Conservation (phyloP, 2,797 vertebrate species). For the Nyctibius grandis region DNA sequence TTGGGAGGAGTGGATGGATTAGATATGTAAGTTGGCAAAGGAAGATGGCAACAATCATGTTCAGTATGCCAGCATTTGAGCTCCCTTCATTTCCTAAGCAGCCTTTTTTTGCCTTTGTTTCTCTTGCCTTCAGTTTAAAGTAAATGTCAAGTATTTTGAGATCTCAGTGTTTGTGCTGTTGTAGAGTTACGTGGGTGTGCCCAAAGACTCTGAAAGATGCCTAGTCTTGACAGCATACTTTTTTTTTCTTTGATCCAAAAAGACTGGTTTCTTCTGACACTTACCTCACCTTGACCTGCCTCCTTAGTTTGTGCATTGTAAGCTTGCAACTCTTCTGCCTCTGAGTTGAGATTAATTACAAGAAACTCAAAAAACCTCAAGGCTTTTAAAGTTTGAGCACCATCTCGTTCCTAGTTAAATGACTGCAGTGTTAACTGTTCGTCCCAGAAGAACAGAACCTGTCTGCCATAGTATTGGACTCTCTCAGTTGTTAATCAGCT, state of each 20-base stretch:
- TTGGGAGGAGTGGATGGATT: background rate
- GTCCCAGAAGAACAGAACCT: background rate
- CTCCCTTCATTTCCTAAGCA: background rate
- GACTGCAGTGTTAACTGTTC: background rate
- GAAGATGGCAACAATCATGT: background rate
- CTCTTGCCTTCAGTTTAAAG: background rate
- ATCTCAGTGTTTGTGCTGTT: background rate
- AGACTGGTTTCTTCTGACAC: background rate
- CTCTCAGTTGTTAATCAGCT: background rate
- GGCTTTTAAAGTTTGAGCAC: background rate
- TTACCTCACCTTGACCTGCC: background rate
- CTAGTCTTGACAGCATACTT: background rate
- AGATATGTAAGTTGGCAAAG: background rate
- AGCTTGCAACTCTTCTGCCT: background rate
- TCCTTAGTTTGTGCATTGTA: background rate
- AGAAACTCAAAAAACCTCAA: background rate
- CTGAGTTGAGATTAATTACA: background rate
- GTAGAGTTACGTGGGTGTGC: background rate
- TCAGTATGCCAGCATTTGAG: background rate
- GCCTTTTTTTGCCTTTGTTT: background rate
- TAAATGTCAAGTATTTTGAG: conserved; percentile 5
- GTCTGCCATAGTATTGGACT: background rate
- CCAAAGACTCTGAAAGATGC: background rate
- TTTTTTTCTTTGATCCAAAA: background rate
- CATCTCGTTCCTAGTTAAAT: background rate